phyloP scores from a whole-genome alignment of 2,888 invertebrate genomes.

The Melinaea menophilus region DNA sequence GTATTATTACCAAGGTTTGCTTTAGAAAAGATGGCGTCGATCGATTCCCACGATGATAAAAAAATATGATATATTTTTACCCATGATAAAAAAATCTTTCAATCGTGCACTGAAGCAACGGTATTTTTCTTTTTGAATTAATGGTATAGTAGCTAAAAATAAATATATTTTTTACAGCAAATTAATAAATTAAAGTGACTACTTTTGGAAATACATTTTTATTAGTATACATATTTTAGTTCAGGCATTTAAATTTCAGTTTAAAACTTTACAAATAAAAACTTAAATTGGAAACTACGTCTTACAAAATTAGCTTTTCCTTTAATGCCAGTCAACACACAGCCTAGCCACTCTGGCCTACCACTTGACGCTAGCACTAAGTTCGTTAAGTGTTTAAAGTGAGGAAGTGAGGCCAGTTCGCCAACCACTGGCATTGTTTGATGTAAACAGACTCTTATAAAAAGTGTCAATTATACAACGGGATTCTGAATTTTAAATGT shows the following conservation, averaged over 20 bases:
- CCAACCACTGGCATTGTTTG: slow-evolving; percentile 28
- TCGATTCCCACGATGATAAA: too few relatives aligned
- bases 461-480: slow-evolving; percentile 23
- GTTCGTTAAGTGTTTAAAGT: slow-evolving; percentile 20
- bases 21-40: too few relatives aligned
- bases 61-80: too few relatives aligned
- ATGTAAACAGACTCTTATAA: slow-evolving; percentile 27
- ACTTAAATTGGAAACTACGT: not conserved
- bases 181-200: too few relatives aligned
- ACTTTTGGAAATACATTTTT: too few relatives aligned
- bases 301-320: slow-evolving; percentile 9
- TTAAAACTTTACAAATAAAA: not conserved
- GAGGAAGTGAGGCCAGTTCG: slow-evolving; percentile 21
- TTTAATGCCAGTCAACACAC: slow-evolving; percentile 18
- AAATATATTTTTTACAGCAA: too few relatives aligned
- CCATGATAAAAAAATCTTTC: too few relatives aligned
- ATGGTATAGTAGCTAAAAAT: too few relatives aligned
- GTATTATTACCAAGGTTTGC: too few relatives aligned
- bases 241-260: not conserved
- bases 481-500: slow-evolving; percentile 18
- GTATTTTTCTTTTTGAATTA: too few relatives aligned
- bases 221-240: too few relatives aligned
- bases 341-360: slow-evolving; percentile 13
- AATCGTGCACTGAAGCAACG: too few relatives aligned
- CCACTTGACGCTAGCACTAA: slow-evolving; percentile 17